Evolutionary conservation across 2,888 invertebrate species (phyloP).

Genomic region (Caenorhabditis sp.): DNA sequence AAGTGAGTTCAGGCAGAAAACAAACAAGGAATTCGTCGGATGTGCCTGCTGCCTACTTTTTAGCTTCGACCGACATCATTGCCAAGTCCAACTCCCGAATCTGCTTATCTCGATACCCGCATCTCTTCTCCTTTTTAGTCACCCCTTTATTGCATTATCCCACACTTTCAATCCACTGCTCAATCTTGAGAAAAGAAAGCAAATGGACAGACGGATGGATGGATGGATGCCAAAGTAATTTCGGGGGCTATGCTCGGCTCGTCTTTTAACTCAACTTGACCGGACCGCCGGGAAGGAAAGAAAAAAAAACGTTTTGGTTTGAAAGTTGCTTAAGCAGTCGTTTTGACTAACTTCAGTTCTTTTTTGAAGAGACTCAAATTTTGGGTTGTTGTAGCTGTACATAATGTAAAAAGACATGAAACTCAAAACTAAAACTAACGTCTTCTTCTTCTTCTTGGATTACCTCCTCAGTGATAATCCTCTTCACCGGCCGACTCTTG

Average conservation of each 20-base stretch:
- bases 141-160: conserved; percentile 64
- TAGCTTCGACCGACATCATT: conserved; percentile 47
- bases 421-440: conserved; percentile 19
- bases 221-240: conserved; percentile 46
- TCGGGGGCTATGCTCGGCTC: conserved; percentile 3
- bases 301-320: background rate
- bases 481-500: conserved; percentile 65
- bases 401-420: background rate
- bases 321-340: too few species aligned
- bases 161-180: conserved; percentile 59
- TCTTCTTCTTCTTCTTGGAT: conserved; percentile 35
- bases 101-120: conserved; percentile 61
- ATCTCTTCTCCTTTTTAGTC: conserved; percentile 59
- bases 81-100: conserved; percentile 54
- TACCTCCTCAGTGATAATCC: conserved; percentile 61
- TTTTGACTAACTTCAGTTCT: background rate
- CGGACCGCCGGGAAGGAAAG: conserved; percentile 14
- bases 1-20: conserved; percentile 14
- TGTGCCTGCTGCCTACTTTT: conserved; percentile 27
- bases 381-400: background rate
- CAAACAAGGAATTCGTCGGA: background rate
- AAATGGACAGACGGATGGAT: conserved; percentile 49
- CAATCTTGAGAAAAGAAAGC: conserved; percentile 50
- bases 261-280: too few species aligned
- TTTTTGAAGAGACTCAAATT: background rate